These are phyloP conservation scores for Diplolepis rosae DNA, from an alignment of 2,888 invertebrate species.

Conservation along the genomic window DNA sequence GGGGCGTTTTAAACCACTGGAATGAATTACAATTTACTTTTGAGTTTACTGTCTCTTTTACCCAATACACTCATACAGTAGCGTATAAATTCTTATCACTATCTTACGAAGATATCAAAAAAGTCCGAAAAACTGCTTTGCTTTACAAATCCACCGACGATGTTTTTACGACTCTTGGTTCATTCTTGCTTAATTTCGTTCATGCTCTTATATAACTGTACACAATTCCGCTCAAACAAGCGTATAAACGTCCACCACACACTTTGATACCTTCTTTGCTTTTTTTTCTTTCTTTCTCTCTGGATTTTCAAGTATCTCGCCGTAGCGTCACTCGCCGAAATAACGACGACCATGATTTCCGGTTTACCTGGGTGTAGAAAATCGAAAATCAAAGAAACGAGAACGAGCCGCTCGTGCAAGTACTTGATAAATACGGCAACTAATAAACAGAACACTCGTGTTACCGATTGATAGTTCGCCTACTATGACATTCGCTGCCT, in stretches of 20 bases:
- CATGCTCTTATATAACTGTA: conserved; percentile 57
- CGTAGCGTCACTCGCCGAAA: conserved; percentile 61
- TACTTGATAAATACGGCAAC: conserved; percentile 50
- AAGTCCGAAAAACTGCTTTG: conserved; percentile 58
- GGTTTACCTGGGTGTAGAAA: conserved; percentile 30
- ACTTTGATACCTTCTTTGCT: conserved; percentile 46
- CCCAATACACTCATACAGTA: conserved; percentile 38
- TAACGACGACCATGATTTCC: conserved; percentile 34
- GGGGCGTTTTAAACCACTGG: conserved; percentile 60
- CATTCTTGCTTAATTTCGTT: conserved; percentile 43
- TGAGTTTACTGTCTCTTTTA: conserved; percentile 57
- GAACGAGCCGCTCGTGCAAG: conserved; percentile 33
- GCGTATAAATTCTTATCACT: conserved; percentile 63
- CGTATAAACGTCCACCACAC: conserved; percentile 62
- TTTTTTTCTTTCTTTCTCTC: conserved; percentile 30
- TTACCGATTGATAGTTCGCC: conserved; percentile 62
- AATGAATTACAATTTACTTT: conserved; percentile 64
- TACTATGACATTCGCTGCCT: conserved; percentile 86
- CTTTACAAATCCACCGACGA: conserved; percentile 32
- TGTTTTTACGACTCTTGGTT: conserved; percentile 37
- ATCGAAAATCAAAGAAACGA: conserved; percentile 32
- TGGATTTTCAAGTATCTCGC: conserved; percentile 35
- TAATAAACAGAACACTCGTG: conserved; percentile 62
- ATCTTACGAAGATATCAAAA: conserved; percentile 63
- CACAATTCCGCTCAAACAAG: conserved; percentile 65